Evolutionary conservation across 2,888 invertebrate species (phyloP).

Genomic region (Spodoptera littoralis): DNA sequence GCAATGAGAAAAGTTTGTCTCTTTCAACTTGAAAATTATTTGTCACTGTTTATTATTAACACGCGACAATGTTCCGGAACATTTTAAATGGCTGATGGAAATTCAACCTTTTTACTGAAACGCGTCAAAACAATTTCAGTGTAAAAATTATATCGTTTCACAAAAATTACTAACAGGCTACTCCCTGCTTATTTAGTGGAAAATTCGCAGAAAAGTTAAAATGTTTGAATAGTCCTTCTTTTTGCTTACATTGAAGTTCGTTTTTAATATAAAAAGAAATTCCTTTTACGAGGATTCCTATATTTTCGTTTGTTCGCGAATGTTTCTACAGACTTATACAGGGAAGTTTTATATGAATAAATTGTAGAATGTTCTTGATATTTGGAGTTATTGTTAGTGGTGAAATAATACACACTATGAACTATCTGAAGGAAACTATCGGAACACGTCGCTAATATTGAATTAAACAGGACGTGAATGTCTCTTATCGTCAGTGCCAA

Average conservation of each 20-base stretch:
- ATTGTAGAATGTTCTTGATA: neutral
- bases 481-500: slow-evolving; percentile 3
- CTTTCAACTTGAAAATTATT: slow-evolving; percentile 67
- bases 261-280: slow-evolving; percentile 37
- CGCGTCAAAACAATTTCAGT: slow-evolving; percentile 48
- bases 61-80: slow-evolving; percentile 38
- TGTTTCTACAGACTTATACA: slow-evolving; percentile 8
- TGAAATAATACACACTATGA: too few relatives aligned
- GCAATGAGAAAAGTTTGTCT: slow-evolving; percentile 80
- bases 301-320: slow-evolving; percentile 18
- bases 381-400: neutral
- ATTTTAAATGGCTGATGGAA: slow-evolving; percentile 44
- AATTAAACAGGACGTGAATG: slow-evolving; percentile 8
- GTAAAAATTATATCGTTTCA: slow-evolving; percentile 41
- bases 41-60: slow-evolving; percentile 58
- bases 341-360: slow-evolving; percentile 12
- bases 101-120: slow-evolving; percentile 42
- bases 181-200: slow-evolving; percentile 38
- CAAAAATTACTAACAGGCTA: slow-evolving; percentile 41
- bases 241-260: slow-evolving; percentile 44
- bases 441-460: slow-evolving; percentile 1
- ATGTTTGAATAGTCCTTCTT: slow-evolving; percentile 43
- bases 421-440: slow-evolving; percentile 7
- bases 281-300: slow-evolving; percentile 22
- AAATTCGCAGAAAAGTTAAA: slow-evolving; percentile 47